Evolutionary conservation across 2,113 vertebrate genomes (phyloP), one percentile per base, ranked within the genome.

Genomic region (Pelodiscus sinensis): DNA sequence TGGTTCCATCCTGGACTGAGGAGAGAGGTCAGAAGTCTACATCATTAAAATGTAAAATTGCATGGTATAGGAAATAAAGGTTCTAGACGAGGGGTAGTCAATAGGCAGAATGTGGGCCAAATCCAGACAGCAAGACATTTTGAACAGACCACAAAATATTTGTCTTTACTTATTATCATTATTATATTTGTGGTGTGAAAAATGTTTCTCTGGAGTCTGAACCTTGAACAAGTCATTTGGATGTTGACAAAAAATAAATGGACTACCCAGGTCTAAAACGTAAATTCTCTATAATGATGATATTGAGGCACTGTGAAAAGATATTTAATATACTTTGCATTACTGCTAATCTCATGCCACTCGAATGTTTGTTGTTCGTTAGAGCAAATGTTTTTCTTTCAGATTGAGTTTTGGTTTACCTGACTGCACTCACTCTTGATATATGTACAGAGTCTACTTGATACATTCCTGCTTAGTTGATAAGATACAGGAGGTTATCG

Each of bases 321-420:
- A 51, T 7, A 15, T 0, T 85, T 86, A 85, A 75, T 22, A 25
- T 51, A 35, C 27, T 85, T 80, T 89, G 54, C 52, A 12, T 85
- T 0, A 0, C 35, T 79, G 29, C 79, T 89, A 12, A 86, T 80
- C 82, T 94, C 21, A 0, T 50, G 73, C 56, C n/a, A 18, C 85
- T 92, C 56, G 44, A 5, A 62, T 50, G 44, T 83, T 75, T 86
- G 57, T n/a, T 85, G 27, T 77, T 93, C 75, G 51, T 21, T 51
- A 90, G 71, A 81, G 75, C 50, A 92, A 93, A 84, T 80, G 9
- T 93, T 95, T 94, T 91, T 57, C 51, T 93, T 94, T 95, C 80
- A 57, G 92, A 57, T 0, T 81, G 68, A 54, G 81, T 79, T 84
- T 82, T 82, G n/a, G 25, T 38, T 77, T 77, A 50, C 73, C 12